Evolutionary conservation across 2,888 invertebrate species (phyloP).

Genomic region (Piscicola geometra): DNA sequence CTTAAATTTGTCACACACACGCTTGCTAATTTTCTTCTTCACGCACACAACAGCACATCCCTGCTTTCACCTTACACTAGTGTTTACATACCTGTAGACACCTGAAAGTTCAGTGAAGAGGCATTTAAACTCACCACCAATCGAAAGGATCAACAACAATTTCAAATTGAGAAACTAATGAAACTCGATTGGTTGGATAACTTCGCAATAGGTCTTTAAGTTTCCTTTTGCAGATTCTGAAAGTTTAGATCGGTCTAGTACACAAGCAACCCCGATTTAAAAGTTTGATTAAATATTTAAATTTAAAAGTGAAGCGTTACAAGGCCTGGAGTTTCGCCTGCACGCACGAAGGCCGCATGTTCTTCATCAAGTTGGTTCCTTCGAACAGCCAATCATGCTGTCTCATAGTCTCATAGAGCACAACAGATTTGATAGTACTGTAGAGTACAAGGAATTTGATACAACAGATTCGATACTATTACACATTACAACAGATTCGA

Average conservation of each 20-base stretch:
- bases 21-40: no score
- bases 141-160: no score
- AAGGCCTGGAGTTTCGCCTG: slow-evolving; percentile 52
- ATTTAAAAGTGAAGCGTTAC: no score
- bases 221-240: no score
- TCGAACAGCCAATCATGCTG: background rate
- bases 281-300: no score
- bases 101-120: background rate
- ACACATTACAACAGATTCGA: no score
- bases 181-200: no score
- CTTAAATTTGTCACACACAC: no score
- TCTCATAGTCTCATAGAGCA: background rate
- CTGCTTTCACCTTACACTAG: background rate
- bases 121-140: background rate
- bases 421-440: background rate
- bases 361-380: slow-evolving; percentile 51
- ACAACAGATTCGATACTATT: background rate
- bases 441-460: background rate
- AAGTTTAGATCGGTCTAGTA: no score
- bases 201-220: no score
- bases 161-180: no score
- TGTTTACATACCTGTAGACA: slow-evolving; percentile 13
- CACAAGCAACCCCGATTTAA: no score
- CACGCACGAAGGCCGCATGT: slow-evolving; percentile 52
- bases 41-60: background rate